Evolutionary conservation across 2,797 vertebrate genomes (phyloP), one percentile per base, ranked within the genome.

Genomic region (Lacerta agilis): DNA sequence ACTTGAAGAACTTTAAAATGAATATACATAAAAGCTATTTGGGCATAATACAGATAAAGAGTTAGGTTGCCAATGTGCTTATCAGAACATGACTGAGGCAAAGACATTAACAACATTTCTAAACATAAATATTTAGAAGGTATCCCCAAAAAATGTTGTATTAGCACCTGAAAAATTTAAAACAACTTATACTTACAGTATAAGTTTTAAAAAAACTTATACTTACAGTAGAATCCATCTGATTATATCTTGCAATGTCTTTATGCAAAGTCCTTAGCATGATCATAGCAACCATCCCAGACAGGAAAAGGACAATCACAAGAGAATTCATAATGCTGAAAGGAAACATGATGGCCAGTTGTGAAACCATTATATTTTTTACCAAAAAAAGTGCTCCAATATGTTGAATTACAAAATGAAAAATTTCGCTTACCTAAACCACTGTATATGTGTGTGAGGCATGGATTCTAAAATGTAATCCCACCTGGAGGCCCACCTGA

Each of bases 381-480:
- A 43, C 13, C 45, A 29, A 88, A 55, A 79, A 81, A 20, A 20
- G 3, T 33, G 36, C 2, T 89, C 43, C 20, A 83, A 36, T 55
- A 82, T 17, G 41, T 4, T 43, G 83, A 43, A 87, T 36, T 23
- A 61, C 20, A 88, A 76, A 64, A 85, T 41, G 84, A 81, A 73
- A 72, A 43, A 81, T 27, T 72, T 9, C 85, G 85, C 96, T 97
- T 91, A 98, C 98, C 98, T 99, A 95, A 99, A 99, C 98, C 98
- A 99, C 61, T 99, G 98, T 92, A 99, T 99, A 92, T 98, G 98
- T 81, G 98, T 98, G 90, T 98, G 98, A 83, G 98, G 98, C 98
- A 99, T 98, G 13, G 98, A 99, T 96, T 98, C 98, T 94, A 99
- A 96, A 94, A 99, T 99, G 89, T 99, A 99, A 96, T 99, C 98